These are phyloP conservation scores for Florisuga fusca DNA, from an alignment of 2,797 vertebrate genomes.

Conservation along the genomic window DNA sequence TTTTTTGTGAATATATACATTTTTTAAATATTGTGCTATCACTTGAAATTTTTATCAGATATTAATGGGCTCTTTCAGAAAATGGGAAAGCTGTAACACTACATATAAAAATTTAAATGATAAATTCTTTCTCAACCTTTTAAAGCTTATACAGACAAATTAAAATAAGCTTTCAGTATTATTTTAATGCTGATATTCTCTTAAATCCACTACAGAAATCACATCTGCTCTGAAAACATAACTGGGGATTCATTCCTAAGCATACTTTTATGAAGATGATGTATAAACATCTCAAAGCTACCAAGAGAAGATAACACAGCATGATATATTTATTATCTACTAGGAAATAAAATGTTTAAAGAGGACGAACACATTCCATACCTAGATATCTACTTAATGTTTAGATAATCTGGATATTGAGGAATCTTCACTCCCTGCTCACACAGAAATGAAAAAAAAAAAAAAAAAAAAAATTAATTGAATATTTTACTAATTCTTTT, in stretches of 20 bases:
- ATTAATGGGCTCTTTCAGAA: not conserved
- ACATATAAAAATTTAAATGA: not conserved
- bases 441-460: not conserved
- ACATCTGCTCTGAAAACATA: not conserved
- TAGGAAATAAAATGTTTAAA: not conserved
- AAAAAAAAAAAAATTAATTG: not conserved
- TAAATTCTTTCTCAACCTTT: not conserved
- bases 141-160: not conserved
- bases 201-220: slow-evolving; percentile 17
- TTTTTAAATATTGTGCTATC: not conserved
- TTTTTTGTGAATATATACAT: not conserved
- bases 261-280: not conserved
- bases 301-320: not conserved
- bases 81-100: not conserved
- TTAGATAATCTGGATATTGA: not conserved
- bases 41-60: not conserved
- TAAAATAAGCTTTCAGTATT: not conserved
- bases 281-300: slow-evolving; percentile 10
- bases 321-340: slow-evolving; percentile 24
- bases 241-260: not conserved
- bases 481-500: not conserved
- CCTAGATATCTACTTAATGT: not conserved
- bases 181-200: not conserved
- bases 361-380: slow-evolving; percentile 14
- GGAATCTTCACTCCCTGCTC: not conserved